A percentile compares a stretch with the other conserved stretches of the same genome.
Conservation (phyloP, 2,888 invertebrate genomes). For the Parnassius mnemosyne region DNA sequence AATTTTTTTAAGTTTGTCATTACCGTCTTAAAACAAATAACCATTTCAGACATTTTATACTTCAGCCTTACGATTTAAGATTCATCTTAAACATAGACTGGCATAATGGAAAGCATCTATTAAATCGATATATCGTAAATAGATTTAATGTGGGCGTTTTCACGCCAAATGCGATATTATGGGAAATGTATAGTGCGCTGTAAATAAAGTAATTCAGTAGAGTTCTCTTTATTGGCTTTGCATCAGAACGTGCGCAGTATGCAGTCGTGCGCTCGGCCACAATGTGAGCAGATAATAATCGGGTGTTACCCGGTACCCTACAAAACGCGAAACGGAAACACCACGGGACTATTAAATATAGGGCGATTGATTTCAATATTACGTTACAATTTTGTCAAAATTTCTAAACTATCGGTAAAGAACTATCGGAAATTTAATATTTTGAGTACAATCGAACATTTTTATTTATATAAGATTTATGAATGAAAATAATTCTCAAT, state of each 20-base stretch:
- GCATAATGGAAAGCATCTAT: constrained; percentile 16
- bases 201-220: constrained; percentile 14
- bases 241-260: constrained; percentile 27
- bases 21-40: not conserved
- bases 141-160: constrained; percentile 15
- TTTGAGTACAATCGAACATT: too few relatives aligned
- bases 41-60: not conserved
- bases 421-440: too few relatives aligned
- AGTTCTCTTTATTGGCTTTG: constrained; percentile 4
- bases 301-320: constrained; percentile 76
- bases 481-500: too few relatives aligned
- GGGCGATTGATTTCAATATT: constrained; percentile 31
- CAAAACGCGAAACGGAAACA: constrained; percentile 65
- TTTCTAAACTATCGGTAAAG: too few relatives aligned
- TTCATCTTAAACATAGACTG: constrained; percentile 5
- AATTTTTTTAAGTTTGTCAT: too few relatives aligned
- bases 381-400: too few relatives aligned
- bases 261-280: constrained; percentile 28
- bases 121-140: constrained; percentile 20
- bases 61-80: not conserved
- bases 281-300: constrained; percentile 66
- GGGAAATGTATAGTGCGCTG: not conserved
- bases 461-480: too few relatives aligned
- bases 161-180: constrained; percentile 9
- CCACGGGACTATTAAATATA: constrained; percentile 47